phyloP scores from a whole-genome alignment of 2,888 invertebrate species.

The Agrotis ipsilon region DNA sequence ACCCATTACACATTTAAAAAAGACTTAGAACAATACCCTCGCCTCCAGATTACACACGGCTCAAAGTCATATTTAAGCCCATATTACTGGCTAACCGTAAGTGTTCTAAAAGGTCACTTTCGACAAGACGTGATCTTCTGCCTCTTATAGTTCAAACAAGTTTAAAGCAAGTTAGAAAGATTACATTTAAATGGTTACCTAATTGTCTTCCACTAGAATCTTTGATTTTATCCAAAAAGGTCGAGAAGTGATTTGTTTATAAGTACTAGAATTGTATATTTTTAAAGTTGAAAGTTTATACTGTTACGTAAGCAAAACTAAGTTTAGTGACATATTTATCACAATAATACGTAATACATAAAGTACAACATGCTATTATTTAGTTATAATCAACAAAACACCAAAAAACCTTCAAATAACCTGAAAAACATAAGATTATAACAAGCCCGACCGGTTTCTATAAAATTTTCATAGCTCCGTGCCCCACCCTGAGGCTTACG shows the following conservation, averaged over 20 bases:
- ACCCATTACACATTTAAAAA: no score
- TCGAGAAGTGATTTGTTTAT: no score
- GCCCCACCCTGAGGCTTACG: conserved; percentile 61
- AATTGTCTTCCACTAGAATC: no score
- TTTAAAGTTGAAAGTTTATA: neutral
- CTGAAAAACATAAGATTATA: conserved; percentile 26
- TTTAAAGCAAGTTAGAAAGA: neutral
- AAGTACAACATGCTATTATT: neutral
- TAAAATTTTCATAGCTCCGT: conserved; percentile 47
- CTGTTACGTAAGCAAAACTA: neutral
- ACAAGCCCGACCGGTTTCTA: conserved; percentile 4
- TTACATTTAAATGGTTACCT: neutral
- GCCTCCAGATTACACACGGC: neutral
- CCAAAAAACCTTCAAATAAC: neutral
- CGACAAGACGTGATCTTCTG: no score
- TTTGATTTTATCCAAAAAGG: no score
- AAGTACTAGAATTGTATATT: neutral
- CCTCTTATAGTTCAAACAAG: neutral
- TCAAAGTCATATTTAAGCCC: no score
- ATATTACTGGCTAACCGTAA: no score
- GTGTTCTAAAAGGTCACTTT: no score
- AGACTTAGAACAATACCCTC: neutral
- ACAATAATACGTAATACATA: neutral
- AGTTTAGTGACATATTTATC: neutral
- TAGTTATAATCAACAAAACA: neutral